A percentile compares a stretch with the other conserved stretches of the same genome.
Conservation (phyloP, 2,888 invertebrate genomes). For the Synergus japonicus region DNA sequence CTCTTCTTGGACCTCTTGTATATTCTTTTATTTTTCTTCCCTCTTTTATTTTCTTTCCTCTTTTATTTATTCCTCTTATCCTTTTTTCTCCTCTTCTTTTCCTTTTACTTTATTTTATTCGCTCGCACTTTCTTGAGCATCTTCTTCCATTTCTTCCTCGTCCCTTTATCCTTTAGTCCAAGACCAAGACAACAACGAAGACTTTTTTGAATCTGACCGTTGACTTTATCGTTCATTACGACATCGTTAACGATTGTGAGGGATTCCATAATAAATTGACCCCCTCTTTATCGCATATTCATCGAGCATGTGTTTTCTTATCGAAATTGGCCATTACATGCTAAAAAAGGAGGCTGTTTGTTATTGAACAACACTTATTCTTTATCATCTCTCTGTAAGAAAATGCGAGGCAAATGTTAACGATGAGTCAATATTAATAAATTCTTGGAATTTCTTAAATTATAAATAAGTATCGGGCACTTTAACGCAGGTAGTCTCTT, state of each 20-base stretch:
- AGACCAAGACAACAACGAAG: conserved; percentile 28
- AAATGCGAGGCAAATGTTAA: not conserved
- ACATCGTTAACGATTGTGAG: not conserved
- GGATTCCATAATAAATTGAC: conserved; percentile 20
- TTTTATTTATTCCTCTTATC: not conserved
- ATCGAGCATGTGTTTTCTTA: conserved; percentile 31
- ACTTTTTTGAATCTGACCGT: conserved; percentile 10
- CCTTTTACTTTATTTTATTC: conserved; percentile 9
- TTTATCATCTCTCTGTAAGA: not conserved
- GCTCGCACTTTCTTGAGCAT: conserved; percentile 50
- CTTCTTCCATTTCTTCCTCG: conserved; percentile 47
- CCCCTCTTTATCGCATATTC: conserved; percentile 26
- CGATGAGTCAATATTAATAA: not conserved
- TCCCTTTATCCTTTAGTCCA: conserved; percentile 60
- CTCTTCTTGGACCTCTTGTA: conserved; percentile 44
- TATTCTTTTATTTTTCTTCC: conserved; percentile 40
- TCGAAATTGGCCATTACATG: conserved; percentile 15
- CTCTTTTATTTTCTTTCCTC: conserved; percentile 15
- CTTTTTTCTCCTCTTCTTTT: not conserved
- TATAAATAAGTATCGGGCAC: not conserved
- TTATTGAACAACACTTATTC: not conserved
- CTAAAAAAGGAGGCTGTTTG: not conserved
- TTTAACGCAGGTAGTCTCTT: not conserved
- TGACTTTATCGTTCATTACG: conserved; percentile 26
- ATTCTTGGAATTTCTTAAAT: not conserved